Percentiles rank a stretch among this genome's conserved stretches.
phyloP scores from a whole-genome alignment of 2,888 invertebrate genomes.

The Reticulitermes lucifugus region DNA sequence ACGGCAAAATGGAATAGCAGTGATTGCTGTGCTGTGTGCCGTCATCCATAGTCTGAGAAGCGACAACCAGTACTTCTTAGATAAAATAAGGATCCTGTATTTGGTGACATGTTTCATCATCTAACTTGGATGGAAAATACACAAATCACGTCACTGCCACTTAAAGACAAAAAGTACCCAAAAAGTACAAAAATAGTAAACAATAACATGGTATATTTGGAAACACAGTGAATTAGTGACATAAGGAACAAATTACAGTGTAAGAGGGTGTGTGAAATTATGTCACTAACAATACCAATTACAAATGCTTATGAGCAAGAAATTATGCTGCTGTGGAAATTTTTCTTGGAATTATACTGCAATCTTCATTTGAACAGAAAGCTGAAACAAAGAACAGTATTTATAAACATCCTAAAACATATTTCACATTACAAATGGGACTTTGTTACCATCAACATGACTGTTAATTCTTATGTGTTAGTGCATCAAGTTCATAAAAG shows the following conservation, averaged over 20 bases:
- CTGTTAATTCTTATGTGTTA: too few relatives aligned
- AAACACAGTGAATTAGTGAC: background rate
- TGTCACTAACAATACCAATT: background rate
- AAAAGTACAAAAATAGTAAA: background rate
- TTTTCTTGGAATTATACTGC: background rate
- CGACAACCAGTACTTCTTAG: too few relatives aligned
- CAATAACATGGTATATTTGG: background rate
- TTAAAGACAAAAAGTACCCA: too few relatives aligned
- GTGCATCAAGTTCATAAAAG: too few relatives aligned
- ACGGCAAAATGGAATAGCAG: too few relatives aligned
- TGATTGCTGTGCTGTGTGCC: too few relatives aligned
- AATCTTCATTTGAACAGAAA: conserved; percentile 8
- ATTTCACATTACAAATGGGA: background rate
- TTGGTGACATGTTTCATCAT: too few relatives aligned
- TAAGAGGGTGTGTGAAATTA: background rate
- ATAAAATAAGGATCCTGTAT: too few relatives aligned
- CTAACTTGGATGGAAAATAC: too few relatives aligned
- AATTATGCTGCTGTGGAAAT: background rate
- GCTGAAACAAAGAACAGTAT: background rate
- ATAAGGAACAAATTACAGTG: background rate
- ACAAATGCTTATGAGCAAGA: background rate
- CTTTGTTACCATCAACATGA: background rate
- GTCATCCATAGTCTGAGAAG: too few relatives aligned
- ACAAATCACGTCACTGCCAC: too few relatives aligned
- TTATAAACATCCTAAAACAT: background rate